These are phyloP conservation scores for Diadegma fenestrale DNA, from an alignment of 2,888 invertebrate genomes.

Conservation along the genomic window DNA sequence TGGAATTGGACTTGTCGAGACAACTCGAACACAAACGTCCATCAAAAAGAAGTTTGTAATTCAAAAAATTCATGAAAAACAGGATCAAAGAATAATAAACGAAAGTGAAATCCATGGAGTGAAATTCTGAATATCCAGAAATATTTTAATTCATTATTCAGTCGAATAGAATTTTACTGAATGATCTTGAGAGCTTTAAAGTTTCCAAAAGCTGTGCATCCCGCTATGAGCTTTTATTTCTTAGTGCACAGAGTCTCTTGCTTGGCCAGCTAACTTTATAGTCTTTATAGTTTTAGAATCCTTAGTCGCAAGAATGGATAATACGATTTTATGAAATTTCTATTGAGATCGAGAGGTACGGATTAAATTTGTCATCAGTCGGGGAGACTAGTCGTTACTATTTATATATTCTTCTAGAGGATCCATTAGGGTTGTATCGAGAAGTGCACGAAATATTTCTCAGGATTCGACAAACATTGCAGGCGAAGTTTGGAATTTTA, in stretches of 20 bases:
- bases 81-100: not conserved
- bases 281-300: slow-evolving; percentile 30
- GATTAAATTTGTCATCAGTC: slow-evolving; percentile 48
- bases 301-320: slow-evolving; percentile 35
- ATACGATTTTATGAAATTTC: not conserved
- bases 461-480: slow-evolving; percentile 55
- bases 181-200: slow-evolving; percentile 8
- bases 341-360: not conserved
- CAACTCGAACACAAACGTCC: not conserved
- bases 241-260: slow-evolving; percentile 17
- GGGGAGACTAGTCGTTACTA: slow-evolving; percentile 61
- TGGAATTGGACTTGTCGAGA: slow-evolving; percentile 60
- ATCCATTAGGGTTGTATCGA: slow-evolving; percentile 44
- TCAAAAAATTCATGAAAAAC: not conserved
- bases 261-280: slow-evolving; percentile 36
- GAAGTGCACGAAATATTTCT: slow-evolving; percentile 46
- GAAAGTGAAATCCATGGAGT: not conserved
- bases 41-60: slow-evolving; percentile 46
- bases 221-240: slow-evolving; percentile 40
- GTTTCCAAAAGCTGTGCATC: slow-evolving; percentile 40
- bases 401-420: slow-evolving; percentile 48
- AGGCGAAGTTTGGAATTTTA: slow-evolving; percentile 92
- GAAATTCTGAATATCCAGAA: slow-evolving; percentile 7
- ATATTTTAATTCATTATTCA: not conserved
- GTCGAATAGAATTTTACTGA: not conserved